These are phyloP conservation scores for Corythoichthys haematopterus DNA, from an alignment of 2,113 vertebrate species.

Conservation along the genomic window DNA sequence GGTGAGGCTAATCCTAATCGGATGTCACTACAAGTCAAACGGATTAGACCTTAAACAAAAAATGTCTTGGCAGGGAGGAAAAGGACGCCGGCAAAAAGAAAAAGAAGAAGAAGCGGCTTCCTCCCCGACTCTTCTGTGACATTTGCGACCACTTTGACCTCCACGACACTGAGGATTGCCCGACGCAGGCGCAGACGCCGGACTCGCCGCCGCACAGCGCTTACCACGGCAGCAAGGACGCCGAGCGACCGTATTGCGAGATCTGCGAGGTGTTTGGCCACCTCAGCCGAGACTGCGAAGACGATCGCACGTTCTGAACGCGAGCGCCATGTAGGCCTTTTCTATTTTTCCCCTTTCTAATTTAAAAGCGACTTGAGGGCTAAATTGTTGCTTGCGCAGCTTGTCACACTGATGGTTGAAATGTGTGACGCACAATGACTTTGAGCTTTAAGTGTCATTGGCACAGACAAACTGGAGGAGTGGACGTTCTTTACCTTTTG, in stretches of 20 bases:
- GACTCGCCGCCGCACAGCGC: conserved; percentile 88
- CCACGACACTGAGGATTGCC: conserved; percentile 96
- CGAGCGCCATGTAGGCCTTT: conserved; percentile 8
- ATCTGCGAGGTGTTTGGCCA: conserved; percentile 96
- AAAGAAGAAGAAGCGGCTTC: conserved; percentile 80
- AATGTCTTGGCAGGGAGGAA: conserved; percentile 40
- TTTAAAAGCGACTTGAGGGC: conserved; percentile 37
- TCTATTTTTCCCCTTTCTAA: conserved; percentile 33
- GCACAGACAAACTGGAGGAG: neutral
- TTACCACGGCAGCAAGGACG: conserved; percentile 84
- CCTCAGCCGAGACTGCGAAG: conserved; percentile 88
- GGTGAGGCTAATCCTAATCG: too few relatives aligned
- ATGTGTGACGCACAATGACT: neutral
- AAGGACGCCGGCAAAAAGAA: conserved; percentile 82
- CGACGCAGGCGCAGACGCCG: conserved; percentile 83
- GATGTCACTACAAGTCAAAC: too few relatives aligned
- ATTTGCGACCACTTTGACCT: conserved; percentile 97
- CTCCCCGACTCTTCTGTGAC: conserved; percentile 93
- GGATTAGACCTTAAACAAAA: neutral
- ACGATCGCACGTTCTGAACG: conserved; percentile 91
- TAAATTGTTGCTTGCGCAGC: conserved; percentile 55
- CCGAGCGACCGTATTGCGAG: conserved; percentile 91
- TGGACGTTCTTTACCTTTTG: neutral
- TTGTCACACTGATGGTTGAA: conserved; percentile 17
- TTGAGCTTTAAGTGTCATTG: neutral